Evolutionary conservation across 2,797 vertebrate species (phyloP), one percentile per base, ranked within the genome.

Genomic region (Gadopsis marmoratus): DNA sequence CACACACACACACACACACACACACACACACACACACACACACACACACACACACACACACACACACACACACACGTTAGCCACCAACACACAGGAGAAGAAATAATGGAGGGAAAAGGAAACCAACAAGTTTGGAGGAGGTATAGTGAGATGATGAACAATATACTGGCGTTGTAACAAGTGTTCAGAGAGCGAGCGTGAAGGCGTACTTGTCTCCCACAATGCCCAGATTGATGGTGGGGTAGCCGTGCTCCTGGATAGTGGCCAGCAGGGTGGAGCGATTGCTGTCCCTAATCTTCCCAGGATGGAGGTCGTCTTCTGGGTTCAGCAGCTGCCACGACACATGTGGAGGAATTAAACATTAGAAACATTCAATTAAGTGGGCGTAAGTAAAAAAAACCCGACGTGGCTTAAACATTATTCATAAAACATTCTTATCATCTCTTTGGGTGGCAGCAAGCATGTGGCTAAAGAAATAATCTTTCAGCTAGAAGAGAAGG

Each of bases 241-340:
- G 97, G 86, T 99, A 99, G 82, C 98, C 98, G 60, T 99, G 98
- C 81, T 99, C 98, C 95, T 99, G 98, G 91, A 99, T 99, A 70
- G 97, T 99, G 93, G 98, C 97, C 89, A 99, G 95, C 77, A 99
- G 95, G 72, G 98, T 99, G 88, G 98, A 99, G 82, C 98, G 97
- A 93, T 99, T 99, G 94, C 97, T 98, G 91, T 99, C 98, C 93
- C 98, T 96, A 94, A 99, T 98, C 94, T 99, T 99, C 89, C 98
- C 98, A 84, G 98, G 98, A 94, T 98, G 96, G 84, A 99, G 97
- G 92, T 99, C 98, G 76, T 99, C 98, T 88, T 99, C 98, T 75
- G 98, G 98, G 95, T 99, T 99, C 92, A 99, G 94, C 81, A 99
- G 96, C 98, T 99, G 67, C 19, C 9, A 37, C 0, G 7, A 73